These are phyloP conservation scores for Ephydatia muelleri DNA, from an alignment of 37 sponge, comb jelly and placozoan genomes.

Conservation along the genomic window DNA sequence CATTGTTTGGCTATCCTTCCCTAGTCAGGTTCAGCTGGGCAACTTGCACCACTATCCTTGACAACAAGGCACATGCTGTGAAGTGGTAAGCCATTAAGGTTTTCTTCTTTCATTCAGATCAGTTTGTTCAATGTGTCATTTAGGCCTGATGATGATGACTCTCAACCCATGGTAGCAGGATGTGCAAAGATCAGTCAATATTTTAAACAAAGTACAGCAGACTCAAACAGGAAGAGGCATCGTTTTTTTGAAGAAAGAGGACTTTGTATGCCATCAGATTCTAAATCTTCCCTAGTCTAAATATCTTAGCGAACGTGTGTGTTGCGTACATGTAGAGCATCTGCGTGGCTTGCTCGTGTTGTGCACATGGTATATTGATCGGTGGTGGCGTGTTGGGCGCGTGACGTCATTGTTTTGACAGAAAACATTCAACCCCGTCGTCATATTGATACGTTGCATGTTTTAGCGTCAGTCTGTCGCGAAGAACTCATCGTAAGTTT, in stretches of 20 bases:
- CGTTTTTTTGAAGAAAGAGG: conserved; percentile 60
- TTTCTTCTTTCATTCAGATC: background rate
- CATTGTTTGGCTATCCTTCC: conserved; percentile 93
- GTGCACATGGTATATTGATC: too few relatives aligned
- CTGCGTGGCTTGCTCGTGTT: too few relatives aligned
- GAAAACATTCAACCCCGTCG: too few relatives aligned
- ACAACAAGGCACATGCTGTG: conserved; percentile 61
- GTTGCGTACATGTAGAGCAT: too few relatives aligned
- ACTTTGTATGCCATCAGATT: conserved; percentile 30
- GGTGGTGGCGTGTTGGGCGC: too few relatives aligned
- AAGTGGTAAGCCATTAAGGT: conserved; percentile 74
- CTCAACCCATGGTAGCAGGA: conserved; percentile 15
- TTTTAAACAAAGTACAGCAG: conserved; percentile 26
- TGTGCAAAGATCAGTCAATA: conserved; percentile 63
- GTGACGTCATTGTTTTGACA: too few relatives aligned
- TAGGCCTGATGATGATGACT: conserved; percentile 72
- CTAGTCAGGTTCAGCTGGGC: conserved; percentile 97
- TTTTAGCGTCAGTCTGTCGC: too few relatives aligned
- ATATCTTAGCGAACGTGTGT: too few relatives aligned
- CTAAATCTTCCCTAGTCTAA: background rate
- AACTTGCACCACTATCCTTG: conserved; percentile 77
- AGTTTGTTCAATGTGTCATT: background rate
- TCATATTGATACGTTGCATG: too few relatives aligned
- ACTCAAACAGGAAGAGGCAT: conserved; percentile 37
- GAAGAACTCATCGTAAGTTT: too few relatives aligned